Percentiles rank a stretch among this genome's conserved stretches.
phyloP scores from a whole-genome alignment of 2,113 vertebrate genomes.

The Lontra canadensis region DNA sequence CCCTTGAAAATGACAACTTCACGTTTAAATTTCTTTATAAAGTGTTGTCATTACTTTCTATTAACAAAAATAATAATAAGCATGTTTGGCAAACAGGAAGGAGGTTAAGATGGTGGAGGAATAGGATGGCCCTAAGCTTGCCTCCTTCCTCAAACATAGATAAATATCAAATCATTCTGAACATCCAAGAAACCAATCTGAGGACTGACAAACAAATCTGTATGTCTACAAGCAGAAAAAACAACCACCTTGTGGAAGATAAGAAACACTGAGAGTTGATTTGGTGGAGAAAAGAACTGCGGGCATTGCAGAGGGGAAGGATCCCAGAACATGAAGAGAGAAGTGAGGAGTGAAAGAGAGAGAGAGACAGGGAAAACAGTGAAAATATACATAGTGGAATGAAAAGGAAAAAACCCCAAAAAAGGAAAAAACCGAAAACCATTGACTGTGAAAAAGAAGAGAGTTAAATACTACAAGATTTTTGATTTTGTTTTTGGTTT shows the following conservation, averaged over 20 bases:
- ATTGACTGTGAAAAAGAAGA: background rate
- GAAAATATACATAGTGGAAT: background rate
- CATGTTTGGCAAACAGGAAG: background rate
- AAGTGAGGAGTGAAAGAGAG: too few relatives aligned
- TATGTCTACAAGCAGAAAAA: background rate
- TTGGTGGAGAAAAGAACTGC: background rate
- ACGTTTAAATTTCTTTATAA: background rate
- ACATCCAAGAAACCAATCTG: background rate
- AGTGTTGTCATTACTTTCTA: background rate
- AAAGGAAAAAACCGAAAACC: background rate
- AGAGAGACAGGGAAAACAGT: background rate
- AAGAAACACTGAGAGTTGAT: background rate
- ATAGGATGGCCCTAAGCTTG: background rate
- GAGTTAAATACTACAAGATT: background rate
- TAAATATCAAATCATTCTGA: background rate
- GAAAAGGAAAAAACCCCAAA: background rate
- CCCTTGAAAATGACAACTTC: background rate
- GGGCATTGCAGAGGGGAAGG: background rate
- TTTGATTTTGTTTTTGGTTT: background rate
- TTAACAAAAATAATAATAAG: too few relatives aligned
- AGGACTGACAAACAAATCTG: background rate
- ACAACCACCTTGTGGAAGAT: background rate
- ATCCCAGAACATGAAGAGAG: background rate
- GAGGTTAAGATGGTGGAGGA: background rate
- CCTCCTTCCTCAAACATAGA: background rate